Evolutionary conservation across 2,113 vertebrate genomes (phyloP), one percentile per base, ranked within the genome.

Genomic region (Phyllostomus discolor): DNA sequence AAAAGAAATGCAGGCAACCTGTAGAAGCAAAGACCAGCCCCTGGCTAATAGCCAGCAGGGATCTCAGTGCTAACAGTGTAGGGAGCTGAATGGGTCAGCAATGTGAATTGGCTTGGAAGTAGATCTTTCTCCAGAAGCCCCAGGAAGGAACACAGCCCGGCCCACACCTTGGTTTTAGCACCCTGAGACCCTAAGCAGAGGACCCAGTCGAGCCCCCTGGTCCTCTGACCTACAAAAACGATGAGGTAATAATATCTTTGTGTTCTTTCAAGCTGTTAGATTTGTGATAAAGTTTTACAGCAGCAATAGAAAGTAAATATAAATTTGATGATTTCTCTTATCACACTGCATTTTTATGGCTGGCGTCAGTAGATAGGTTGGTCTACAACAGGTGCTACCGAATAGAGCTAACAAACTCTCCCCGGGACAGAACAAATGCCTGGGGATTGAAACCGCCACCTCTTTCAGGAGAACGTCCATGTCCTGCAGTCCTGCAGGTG

Each of bases 361-460:
- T 76, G 64, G 62, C 24, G 62, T 96, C 76, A 95, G 89, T 31
- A 87, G 93, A 89, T 87, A 95, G 88, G 94, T 1, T 80, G 86
- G 72, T 57, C 38, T 85, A 28, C 3, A 20, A 88, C 33, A 83
- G 69, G 78, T 35, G 69, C 20, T 20, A 57, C 62, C 7, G 72
- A 48, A 43, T 2, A 79, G 24, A 10, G 15, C 12, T 90, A 67
- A 54, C 59, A 73, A 16, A 85, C 41, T 66, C 83, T 78, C 10
- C 3, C 48, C 20, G 35, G 16, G 48, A 91, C n/a, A 48, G 50
- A 81, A 38, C 87, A 54, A 35, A 92, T 33, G 66, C 22, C 48
- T 88, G 16, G 69, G 76, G 52, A 79, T 4, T 79, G 50, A 41
- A 79, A 73, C 20, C 15, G 24, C 28, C 43, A 62, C 31, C 16